phyloP scores from a whole-genome alignment of 2,888 invertebrate genomes.

The Athalia rosae region DNA sequence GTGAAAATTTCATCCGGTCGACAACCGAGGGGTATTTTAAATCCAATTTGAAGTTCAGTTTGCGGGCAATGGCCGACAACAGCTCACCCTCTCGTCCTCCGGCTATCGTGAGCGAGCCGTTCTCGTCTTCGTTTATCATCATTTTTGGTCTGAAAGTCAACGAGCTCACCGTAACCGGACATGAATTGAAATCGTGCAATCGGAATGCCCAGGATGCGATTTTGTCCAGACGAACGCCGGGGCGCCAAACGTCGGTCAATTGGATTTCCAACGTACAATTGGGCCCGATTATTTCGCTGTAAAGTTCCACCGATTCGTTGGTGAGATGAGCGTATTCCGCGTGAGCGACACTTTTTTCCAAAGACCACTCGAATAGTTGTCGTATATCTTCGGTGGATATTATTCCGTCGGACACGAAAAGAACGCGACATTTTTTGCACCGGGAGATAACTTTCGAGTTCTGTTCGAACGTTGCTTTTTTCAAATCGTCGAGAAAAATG shows the following conservation, averaged over 20 bases:
- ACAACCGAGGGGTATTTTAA: not conserved
- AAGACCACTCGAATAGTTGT: not conserved
- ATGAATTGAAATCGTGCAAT: constrained; percentile 8
- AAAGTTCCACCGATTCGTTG: constrained; percentile 11
- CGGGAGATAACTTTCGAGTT: not conserved
- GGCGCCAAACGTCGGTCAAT: not conserved
- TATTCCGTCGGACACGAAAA: constrained; percentile 1
- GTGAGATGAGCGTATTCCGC: not conserved
- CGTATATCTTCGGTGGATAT: not conserved
- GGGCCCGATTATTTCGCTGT: not conserved
- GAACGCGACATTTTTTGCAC: constrained; percentile 4
- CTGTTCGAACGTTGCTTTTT: not conserved
- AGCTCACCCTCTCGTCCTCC: constrained; percentile 17
- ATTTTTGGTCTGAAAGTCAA: constrained; percentile 15
- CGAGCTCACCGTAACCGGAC: constrained; percentile 16
- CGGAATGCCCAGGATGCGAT: not conserved
- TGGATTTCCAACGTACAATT: not conserved
- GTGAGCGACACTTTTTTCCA: not conserved
- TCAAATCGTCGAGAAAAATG: constrained; percentile 10
- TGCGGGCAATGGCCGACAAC: not conserved
- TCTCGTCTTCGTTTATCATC: constrained; percentile 15
- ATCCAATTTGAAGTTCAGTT: constrained; percentile 15
- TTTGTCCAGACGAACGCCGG: not conserved
- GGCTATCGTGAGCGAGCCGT: constrained; percentile 14
- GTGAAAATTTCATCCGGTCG: constrained; percentile 3